Conservation (phyloP, 2,113 vertebrate genomes). For the Lucifuga dentata region DNA sequence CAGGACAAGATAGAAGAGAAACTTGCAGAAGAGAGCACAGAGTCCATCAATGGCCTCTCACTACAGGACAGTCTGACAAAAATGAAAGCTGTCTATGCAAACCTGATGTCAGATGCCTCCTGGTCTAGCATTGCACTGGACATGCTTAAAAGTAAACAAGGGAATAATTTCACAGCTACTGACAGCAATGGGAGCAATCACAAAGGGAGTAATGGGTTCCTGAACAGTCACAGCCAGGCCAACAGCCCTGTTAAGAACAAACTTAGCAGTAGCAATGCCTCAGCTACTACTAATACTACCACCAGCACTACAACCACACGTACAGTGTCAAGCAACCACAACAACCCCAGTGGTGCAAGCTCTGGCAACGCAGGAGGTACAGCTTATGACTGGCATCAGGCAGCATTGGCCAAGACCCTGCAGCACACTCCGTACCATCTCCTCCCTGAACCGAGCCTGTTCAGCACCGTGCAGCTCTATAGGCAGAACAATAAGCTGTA, state of each 20-base stretch:
- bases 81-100: conserved; percentile 99
- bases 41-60: conserved; percentile 85
- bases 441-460: conserved; percentile 97
- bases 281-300: conserved; percentile 63
- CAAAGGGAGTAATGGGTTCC: conserved; percentile 84
- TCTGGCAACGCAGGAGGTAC: conserved; percentile 83
- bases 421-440: conserved; percentile 96
- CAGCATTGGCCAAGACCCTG: conserved; percentile 96
- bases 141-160: conserved; percentile 90
- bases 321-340: conserved; percentile 74
- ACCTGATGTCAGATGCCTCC: conserved; percentile 95
- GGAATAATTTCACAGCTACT: conserved; percentile 69
- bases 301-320: conserved; percentile 74
- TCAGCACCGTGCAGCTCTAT: conserved; percentile 99
- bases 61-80: conserved; percentile 97
- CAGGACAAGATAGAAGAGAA: conserved; percentile 88
- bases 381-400: conserved; percentile 98
- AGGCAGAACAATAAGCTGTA: conserved; percentile 98
- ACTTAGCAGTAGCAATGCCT: conserved; percentile 72
- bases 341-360: conserved; percentile 78
- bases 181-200: conserved; percentile 73
- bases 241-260: conserved; percentile 78
- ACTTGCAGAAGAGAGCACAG: conserved; percentile 85
- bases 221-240: conserved; percentile 66
- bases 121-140: conserved; percentile 96